Evolutionary conservation across 2,797 vertebrate species (phyloP).

Genomic region (Antrozous pallidus): DNA sequence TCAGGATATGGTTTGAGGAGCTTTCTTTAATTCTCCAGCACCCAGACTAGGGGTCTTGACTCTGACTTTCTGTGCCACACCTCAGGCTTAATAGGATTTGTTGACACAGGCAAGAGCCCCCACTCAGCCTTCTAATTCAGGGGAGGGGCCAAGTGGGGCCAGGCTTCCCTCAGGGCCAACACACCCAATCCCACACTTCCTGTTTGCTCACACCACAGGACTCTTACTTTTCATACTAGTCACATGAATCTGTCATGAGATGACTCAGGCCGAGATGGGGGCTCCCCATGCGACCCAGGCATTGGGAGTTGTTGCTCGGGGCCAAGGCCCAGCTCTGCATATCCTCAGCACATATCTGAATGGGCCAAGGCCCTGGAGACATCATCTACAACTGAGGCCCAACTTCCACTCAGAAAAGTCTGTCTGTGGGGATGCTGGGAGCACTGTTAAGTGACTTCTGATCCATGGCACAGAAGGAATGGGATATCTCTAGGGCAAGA

Average conservation of each 20-base stretch:
- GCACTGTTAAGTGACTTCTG: not conserved
- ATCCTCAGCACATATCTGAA: not conserved
- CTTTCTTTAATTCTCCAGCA: not conserved
- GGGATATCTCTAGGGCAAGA: not conserved
- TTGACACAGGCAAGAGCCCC: not conserved
- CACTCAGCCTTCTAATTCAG: not conserved
- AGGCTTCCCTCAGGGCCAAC: not conserved
- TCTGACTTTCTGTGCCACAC: not conserved
- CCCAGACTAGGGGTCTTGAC: not conserved
- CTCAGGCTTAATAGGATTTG: not conserved
- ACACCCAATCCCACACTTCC: not conserved
- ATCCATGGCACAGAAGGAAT: not conserved
- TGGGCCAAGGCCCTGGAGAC: not conserved
- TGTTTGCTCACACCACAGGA: constrained; percentile 41
- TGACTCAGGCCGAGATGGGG: constrained; percentile 58
- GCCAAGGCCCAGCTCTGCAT: not conserved
- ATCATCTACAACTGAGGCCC: not conserved
- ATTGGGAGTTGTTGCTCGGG: not conserved
- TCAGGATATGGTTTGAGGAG: not conserved
- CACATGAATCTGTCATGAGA: constrained; percentile 33
- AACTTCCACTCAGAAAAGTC: not conserved
- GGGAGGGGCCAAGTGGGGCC: not conserved
- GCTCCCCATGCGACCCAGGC: not conserved
- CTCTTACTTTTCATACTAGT: constrained; percentile 69
- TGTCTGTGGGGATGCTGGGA: not conserved